Evolutionary conservation across 2,113 vertebrate species (phyloP), one percentile per base, ranked within the genome.

Genomic region (Centropus bengalensis): DNA sequence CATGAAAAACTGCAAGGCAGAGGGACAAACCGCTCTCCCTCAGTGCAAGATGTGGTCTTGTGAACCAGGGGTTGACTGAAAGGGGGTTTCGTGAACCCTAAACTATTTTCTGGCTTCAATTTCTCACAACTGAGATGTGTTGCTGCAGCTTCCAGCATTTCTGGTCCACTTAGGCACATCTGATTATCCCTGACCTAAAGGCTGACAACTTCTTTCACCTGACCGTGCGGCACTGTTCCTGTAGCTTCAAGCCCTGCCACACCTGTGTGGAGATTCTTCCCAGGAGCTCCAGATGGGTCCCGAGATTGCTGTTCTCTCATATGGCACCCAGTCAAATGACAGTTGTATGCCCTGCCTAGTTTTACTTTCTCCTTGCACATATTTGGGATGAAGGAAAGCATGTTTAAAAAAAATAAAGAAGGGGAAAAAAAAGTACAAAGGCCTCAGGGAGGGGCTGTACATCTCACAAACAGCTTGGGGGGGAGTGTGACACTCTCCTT

Each of bases 161-260:
- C 60, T 54, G 44, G 26, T 74, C 51, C 0, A 0, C 36, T 67
- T 23, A 40, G 14, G 23, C 44, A 58, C 1, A 1, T 52, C 36
- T 62, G 54, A 45, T n/a, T 36, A 33, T n/a, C 32, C 32, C 22
- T 42, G 75, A 60, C 33, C 21, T 62, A n/a, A 78, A 55, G 47
- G 67, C 60, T 44, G 28, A 62, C 0, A 1, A 56, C 11, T 40
- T 9, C 54, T 88, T 70, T 71, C 2, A 1, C 30, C 1, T 3
- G 44, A 44, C 44, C 33, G 33, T 1, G 2, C 14, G 47, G 40
- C 24, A 66, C 28, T 16, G 36, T 36, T 40, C 20, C 62, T 49
- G 18, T 49, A 77, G 30, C 45, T 51, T 67, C 78, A 82, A 60
- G 38, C 27, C 28, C 24, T 0, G 1, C 23, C 3, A 4, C 69